These are phyloP conservation scores for Scaptomyza pallida DNA, from an alignment of 1,140 invertebrate genomes.

Conservation along the genomic window DNA sequence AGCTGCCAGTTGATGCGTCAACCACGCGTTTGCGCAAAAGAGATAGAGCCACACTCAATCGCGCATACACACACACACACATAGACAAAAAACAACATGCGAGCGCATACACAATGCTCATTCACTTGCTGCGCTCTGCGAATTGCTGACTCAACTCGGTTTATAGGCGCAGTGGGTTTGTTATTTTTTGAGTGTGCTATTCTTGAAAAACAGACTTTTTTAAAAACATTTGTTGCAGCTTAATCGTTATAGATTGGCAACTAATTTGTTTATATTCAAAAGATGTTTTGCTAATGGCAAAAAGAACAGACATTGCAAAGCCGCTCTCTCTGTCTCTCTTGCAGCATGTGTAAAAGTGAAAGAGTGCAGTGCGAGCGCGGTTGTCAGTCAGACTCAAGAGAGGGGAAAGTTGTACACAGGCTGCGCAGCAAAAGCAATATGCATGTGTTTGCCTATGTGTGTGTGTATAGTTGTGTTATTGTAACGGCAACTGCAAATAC, in stretches of 20 bases:
- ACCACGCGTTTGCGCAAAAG: constrained; percentile 72
- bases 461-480: constrained; percentile 19
- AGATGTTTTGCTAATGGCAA: neutral
- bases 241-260: constrained; percentile 4
- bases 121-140: constrained; percentile 43
- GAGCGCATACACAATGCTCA: constrained; percentile 44
- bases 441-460: constrained; percentile 7
- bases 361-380: constrained; percentile 24
- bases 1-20: constrained; percentile 58
- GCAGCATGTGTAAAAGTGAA: constrained; percentile 34
- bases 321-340: constrained; percentile 13
- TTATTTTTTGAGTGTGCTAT: constrained; percentile 29
- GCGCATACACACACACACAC: constrained; percentile 19
- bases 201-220: constrained; percentile 15
- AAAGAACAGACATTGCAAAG: constrained; percentile 6
- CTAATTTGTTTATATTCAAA: constrained; percentile 1
- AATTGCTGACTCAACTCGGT: constrained; percentile 42
- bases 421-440: neutral
- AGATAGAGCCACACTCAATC: constrained; percentile 47
- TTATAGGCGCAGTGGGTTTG: constrained; percentile 25
- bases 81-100: constrained; percentile 9
- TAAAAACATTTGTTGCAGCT: constrained; percentile 14
- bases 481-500: constrained; percentile 50
- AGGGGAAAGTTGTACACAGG: constrained; percentile 40
- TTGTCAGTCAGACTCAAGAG: constrained; percentile 23